These are phyloP conservation scores for Peromyscus nudipes DNA, from an alignment of 2,797 vertebrate genomes.

Conservation along the genomic window DNA sequence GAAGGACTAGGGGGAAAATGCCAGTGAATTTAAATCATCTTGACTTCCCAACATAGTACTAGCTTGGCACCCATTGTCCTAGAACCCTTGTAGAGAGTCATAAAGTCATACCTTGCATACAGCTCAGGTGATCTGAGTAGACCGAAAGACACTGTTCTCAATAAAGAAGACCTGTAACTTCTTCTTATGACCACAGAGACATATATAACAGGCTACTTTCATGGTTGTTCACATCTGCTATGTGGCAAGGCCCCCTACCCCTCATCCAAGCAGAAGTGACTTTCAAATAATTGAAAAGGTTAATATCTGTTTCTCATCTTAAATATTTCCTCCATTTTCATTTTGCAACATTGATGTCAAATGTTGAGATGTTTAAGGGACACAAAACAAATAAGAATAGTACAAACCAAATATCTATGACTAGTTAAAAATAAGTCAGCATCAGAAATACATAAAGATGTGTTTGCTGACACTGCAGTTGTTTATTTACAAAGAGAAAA, in stretches of 20 bases:
- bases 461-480: too few relatives aligned
- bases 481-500: neutral
- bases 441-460: neutral
- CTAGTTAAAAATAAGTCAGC: neutral
- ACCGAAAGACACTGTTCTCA: neutral
- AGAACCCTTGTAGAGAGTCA: neutral
- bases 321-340: neutral
- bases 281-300: neutral
- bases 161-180: neutral
- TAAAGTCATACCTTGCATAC: neutral
- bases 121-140: neutral
- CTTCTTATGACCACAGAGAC: neutral
- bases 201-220: neutral
- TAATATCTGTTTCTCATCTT: neutral
- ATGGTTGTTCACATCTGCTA: too few relatives aligned
- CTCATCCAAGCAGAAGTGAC: neutral
- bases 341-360: neutral
- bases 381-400: neutral
- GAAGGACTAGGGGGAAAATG: neutral
- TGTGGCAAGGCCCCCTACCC: neutral
- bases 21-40: neutral
- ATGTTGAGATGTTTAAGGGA: neutral
- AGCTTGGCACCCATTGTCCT: rapidly evolving
- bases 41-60: neutral
- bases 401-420: neutral